Evolutionary conservation across 2,797 vertebrate genomes (phyloP), one percentile per base, ranked within the genome.

Genomic region (Gymnocypris eckloni): DNA sequence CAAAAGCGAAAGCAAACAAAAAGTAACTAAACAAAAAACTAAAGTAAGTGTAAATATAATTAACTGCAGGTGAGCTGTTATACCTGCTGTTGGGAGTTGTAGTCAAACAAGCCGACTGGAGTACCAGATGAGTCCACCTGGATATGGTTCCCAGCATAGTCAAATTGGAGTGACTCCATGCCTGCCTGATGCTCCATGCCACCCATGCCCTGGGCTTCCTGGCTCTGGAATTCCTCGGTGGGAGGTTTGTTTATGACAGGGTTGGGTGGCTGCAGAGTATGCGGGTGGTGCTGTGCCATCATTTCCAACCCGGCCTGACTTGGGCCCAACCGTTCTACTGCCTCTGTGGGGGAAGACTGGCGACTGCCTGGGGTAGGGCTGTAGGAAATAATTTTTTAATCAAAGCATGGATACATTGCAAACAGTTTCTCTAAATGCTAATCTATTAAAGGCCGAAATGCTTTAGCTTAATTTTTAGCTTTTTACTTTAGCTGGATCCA

Each of bases 121-220:
- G 97, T 96, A 93, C 97, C 98, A 4, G 97, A 97, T 87, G 98
- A 98, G 93, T 99, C 98, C 95, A 99, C 97, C 89, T 97, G 97
- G 91, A 99, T 97, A 93, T 98, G 98, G 94, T 97, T 99, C 83
- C 98, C 97, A 87, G 97, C 97, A 85, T 99, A 99, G 91, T 99
- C 98, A 92, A 99, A 99, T 91, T 99, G 98, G 28, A 99, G 95
- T 64, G 98, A 97, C 95, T 99, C 98, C 89, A 99, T 95, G 59
- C 97, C 96, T 22, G 97, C 96, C 93, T 96, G 97, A 93, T 98
- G 98, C 95, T 99, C 98, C 96, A 99, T 98, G 90, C 96, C 96
- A 81, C 98, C 97, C 95, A 99, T 95, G 93, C 94, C 97, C 93
- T 97, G 97, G 83, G 96, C 95, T 92, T 99, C 98, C 88, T 97